These are phyloP conservation scores for Vidua chalybeata DNA, from an alignment of 2,113 vertebrate genomes.

Conservation along the genomic window DNA sequence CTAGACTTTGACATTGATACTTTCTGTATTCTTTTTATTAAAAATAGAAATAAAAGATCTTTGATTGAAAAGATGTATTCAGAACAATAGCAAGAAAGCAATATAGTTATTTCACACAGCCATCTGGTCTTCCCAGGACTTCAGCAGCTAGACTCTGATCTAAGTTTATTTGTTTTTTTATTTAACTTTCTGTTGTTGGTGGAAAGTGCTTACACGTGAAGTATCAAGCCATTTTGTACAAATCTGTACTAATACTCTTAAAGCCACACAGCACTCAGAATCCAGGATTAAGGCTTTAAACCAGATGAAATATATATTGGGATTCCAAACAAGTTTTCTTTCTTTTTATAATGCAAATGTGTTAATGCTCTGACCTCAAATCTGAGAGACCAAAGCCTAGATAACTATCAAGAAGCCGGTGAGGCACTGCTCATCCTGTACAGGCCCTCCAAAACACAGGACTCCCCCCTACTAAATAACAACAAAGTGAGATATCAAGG, in stretches of 20 bases:
- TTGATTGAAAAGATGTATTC: neutral
- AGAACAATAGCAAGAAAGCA: conserved; percentile 1
- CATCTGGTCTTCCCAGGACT: conserved; percentile 19
- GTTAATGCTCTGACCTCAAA: conserved; percentile 33
- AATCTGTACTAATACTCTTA: conserved; percentile 53
- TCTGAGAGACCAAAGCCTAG: conserved; percentile 20
- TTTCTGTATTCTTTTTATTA: neutral
- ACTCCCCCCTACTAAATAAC: neutral
- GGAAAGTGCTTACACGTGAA: conserved; percentile 35
- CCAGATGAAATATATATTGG: conserved; percentile 58
- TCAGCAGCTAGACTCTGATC: neutral
- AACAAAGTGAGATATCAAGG: neutral
- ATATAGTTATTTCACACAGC: neutral
- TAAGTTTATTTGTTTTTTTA: neutral
- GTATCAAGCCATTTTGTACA: conserved; percentile 53
- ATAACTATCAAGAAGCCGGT: neutral
- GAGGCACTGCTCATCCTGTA: neutral
- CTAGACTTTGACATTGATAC: neutral
- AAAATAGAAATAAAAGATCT: neutral
- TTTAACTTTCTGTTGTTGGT: conserved; percentile 45
- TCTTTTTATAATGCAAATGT: conserved; percentile 60
- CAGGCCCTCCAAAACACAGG: neutral
- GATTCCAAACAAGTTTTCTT: conserved; percentile 58
- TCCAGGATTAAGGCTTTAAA: conserved; percentile 55
- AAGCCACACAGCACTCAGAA: conserved; percentile 40